phyloP scores from a whole-genome alignment of 2,888 invertebrate species.

The Macroteleia sp. region DNA sequence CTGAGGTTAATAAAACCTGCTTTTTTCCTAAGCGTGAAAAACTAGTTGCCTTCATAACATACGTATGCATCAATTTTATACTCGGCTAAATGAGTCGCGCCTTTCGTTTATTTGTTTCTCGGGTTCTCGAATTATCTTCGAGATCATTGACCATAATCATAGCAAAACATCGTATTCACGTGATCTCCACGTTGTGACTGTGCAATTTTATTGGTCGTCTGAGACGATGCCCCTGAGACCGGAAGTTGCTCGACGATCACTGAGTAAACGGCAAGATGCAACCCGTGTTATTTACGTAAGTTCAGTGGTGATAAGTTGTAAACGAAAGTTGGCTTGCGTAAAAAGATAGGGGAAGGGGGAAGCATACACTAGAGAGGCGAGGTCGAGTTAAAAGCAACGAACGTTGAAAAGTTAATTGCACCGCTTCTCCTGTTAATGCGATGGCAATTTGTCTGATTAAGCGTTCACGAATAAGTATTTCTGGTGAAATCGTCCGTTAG shows the following conservation, averaged over 20 bases:
- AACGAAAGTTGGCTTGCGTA: constrained; percentile 34
- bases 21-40: too few species aligned
- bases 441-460: constrained; percentile 39
- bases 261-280: constrained; percentile 29
- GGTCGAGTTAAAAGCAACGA: constrained; percentile 18
- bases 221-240: constrained; percentile 26
- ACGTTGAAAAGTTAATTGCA: constrained; percentile 37
- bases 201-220: constrained; percentile 41
- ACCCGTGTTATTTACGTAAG: constrained; percentile 44
- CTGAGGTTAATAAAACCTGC: too few species aligned
- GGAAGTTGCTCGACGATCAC: constrained; percentile 34
- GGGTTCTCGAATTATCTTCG: constrained; percentile 5
- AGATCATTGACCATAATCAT: constrained; percentile 33
- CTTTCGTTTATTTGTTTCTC: not conserved
- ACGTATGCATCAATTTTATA: not conserved
- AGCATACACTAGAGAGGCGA: constrained; percentile 24
- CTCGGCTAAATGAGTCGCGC: not conserved
- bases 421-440: constrained; percentile 15
- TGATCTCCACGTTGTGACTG: constrained; percentile 4
- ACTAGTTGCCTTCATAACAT: too few species aligned
- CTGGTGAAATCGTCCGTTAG: not conserved
- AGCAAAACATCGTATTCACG: constrained; percentile 13
- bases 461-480: constrained; percentile 19
- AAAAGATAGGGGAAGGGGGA: constrained; percentile 20
- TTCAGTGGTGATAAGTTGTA: constrained; percentile 38